phyloP scores from a whole-genome alignment of 2,888 invertebrate species.

The Hyposoter dolosus region DNA sequence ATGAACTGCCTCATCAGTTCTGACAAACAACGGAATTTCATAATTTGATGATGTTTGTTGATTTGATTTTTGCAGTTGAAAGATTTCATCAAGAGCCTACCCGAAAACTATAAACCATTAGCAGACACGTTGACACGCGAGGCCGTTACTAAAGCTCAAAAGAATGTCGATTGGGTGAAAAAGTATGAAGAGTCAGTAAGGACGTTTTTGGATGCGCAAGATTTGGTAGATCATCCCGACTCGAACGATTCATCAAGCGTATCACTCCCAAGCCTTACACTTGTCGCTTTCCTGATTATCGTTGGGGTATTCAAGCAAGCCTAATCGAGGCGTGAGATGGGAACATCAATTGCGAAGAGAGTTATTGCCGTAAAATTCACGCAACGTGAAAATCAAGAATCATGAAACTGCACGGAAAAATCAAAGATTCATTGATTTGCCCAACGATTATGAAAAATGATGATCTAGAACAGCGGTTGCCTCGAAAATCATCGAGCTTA shows the following conservation, averaged over 20 bases:
- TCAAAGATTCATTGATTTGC: neutral
- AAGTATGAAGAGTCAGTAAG: conserved; percentile 32
- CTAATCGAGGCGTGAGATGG: neutral
- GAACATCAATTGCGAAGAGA: neutral
- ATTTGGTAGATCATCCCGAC: neutral
- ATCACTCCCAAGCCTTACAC: conserved; percentile 22
- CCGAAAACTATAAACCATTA: neutral
- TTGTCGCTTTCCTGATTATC: neutral
- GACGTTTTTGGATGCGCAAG: conserved; percentile 28
- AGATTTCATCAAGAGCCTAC: neutral
- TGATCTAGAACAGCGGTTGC: neutral
- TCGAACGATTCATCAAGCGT: neutral
- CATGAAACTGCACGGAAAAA: too few species aligned
- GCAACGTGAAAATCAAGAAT: too few species aligned
- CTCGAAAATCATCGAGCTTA: neutral
- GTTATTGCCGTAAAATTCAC: neutral
- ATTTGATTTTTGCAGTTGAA: conserved; percentile 31
- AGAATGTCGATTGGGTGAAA: conserved; percentile 56
- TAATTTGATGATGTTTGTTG: neutral
- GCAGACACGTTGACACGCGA: neutral
- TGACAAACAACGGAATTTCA: neutral
- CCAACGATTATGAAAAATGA: neutral
- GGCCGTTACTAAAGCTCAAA: conserved; percentile 23
- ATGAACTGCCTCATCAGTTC: neutral
- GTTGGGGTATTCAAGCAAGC: conserved; percentile 5